Evolutionary conservation across 2,113 vertebrate genomes (phyloP), one percentile per base, ranked within the genome.

Genomic region (Noturus placidus): DNA sequence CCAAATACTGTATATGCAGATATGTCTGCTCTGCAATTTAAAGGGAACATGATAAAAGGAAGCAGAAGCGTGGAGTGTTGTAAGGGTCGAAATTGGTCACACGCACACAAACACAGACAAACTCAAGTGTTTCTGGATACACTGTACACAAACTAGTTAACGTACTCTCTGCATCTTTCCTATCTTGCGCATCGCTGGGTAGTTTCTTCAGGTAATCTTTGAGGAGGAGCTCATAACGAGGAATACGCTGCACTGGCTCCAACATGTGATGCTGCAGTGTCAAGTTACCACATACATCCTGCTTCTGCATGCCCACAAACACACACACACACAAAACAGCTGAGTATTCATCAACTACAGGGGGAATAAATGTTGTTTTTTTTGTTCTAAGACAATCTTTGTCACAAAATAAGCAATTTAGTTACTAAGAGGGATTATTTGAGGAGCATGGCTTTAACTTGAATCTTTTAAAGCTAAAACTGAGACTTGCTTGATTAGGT

Each of bases 251-350:
- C 89, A 99, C 97, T 0, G 98, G 98, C 91, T 99, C 98, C 87
- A 99, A 93, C 98, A 99, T 99, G 92, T 99, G 98, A 90, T 99
- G 98, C 93, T 99, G 98, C 90, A 99, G 89, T 0, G 98, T 99
- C 93, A 99, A 93, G 91, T 97, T 99, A 77, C 98, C 98, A 61
- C 98, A 99, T 69, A 97, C 96, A 5, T 97, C 97, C 89, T 99
- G 96, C 91, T 97, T 98, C 98, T 99, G 93, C 61, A 50, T 76
- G 61, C 67, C 54, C 79, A 46, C 61, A 87, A 15, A 87, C 88
- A 82, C 11, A 85, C 56, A 84, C 25, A 78, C 5, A 84, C 9
- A 84, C 4, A 79, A 38, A 33, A 77, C 74, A 77, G 42, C 82
- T 83, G 42, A 83, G 42, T 25, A 82, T 46, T n/a, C 77, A 74